phyloP scores from a whole-genome alignment of 2,113 vertebrate genomes.

The Bufo bufo region DNA sequence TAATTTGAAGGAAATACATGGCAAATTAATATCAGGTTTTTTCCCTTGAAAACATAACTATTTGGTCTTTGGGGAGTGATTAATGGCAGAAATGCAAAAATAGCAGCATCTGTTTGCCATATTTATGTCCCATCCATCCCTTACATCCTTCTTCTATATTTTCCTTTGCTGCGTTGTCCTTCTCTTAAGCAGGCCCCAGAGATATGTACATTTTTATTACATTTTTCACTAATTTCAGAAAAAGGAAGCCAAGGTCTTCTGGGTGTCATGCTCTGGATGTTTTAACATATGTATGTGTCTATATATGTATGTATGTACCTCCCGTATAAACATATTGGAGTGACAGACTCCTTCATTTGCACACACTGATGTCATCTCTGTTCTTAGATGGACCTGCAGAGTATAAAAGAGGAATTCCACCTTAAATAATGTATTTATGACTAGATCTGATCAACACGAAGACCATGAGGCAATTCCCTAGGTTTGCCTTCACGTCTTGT shows the following conservation, averaged over 20 bases:
- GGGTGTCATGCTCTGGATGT: slow-evolving; percentile 25
- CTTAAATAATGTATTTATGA: neutral
- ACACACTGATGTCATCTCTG: neutral
- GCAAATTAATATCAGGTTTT: slow-evolving; percentile 56
- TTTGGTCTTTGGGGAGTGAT: slow-evolving; percentile 50
- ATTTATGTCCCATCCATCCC: slow-evolving; percentile 66
- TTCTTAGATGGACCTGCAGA: neutral
- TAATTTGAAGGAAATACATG: slow-evolving; percentile 49
- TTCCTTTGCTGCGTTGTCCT: slow-evolving; percentile 60
- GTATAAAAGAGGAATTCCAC: neutral
- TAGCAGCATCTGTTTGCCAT: slow-evolving; percentile 68
- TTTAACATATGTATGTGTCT: neutral
- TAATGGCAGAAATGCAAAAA: slow-evolving; percentile 65
- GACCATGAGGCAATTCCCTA: neutral
- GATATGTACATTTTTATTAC: slow-evolving; percentile 57
- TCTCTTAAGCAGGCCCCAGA: slow-evolving; percentile 49
- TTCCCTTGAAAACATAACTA: slow-evolving; percentile 51
- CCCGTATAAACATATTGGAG: too few relatives aligned
- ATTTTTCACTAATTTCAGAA: slow-evolving; percentile 45
- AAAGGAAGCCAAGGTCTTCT: slow-evolving; percentile 29
- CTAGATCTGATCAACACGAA: neutral
- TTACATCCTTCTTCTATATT: slow-evolving; percentile 63
- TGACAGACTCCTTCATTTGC: neutral
- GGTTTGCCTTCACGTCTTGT: neutral
- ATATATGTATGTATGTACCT: slow-evolving; percentile 11